phyloP scores from a whole-genome alignment of 2,113 vertebrate species.

The Danionella cerebrum region DNA sequence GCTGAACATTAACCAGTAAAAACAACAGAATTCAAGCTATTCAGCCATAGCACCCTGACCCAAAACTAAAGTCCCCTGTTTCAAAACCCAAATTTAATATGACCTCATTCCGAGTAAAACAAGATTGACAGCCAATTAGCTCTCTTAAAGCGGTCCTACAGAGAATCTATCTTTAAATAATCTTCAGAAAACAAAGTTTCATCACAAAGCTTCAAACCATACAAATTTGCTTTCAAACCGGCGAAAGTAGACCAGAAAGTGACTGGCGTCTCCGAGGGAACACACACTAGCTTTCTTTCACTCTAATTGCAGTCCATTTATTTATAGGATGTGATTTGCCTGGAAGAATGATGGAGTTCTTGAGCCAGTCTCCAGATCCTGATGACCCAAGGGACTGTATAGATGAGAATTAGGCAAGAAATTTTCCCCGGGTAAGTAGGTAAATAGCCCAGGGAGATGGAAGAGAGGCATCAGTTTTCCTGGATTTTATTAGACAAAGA shows the following conservation, averaged over 20 bases:
- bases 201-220: neutral
- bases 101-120: neutral
- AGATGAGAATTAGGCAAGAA: slow-evolving; percentile 23
- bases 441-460: slow-evolving; percentile 11
- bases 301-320: slow-evolving; percentile 32
- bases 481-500: neutral
- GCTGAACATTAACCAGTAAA: too few species aligned
- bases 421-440: slow-evolving; percentile 13
- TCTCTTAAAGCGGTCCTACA: neutral
- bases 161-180: neutral
- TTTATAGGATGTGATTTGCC: slow-evolving; percentile 37
- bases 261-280: neutral
- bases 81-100: neutral
- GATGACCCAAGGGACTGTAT: slow-evolving; percentile 13
- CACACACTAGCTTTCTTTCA: slow-evolving; percentile 28
- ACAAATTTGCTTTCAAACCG: neutral
- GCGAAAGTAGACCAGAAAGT: slow-evolving; percentile 2
- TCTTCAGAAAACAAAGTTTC: neutral
- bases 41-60: neutral
- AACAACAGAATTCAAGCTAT: too few species aligned
- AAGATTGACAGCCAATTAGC: slow-evolving; percentile 19
- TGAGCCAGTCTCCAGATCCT: slow-evolving; percentile 31
- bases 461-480: neutral
- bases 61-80: neutral
- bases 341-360: slow-evolving; percentile 35